phyloP scores from a whole-genome alignment of 2,797 vertebrate genomes.

The Menidia menidia region DNA sequence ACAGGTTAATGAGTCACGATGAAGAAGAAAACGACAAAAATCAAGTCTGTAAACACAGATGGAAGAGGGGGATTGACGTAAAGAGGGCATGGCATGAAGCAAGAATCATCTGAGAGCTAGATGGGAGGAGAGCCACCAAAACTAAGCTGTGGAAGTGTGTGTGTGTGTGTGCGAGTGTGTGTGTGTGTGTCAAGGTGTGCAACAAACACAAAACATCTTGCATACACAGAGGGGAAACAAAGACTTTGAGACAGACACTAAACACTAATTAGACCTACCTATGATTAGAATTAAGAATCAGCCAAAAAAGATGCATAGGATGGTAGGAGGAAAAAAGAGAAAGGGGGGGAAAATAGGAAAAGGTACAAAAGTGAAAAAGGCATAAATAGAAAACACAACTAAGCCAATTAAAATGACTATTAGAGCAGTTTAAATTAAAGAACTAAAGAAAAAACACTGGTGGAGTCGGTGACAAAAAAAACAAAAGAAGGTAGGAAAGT shows the following conservation, averaged over 20 bases:
- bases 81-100: slow-evolving; percentile 72
- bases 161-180: slow-evolving; percentile 35
- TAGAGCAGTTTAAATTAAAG: slow-evolving; percentile 41
- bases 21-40: slow-evolving; percentile 24
- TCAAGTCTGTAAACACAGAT: slow-evolving; percentile 46
- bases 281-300: slow-evolving; percentile 77
- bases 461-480: slow-evolving; percentile 64
- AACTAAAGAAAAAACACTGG: slow-evolving; percentile 63
- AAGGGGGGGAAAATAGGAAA: slow-evolving; percentile 59
- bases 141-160: slow-evolving; percentile 39
- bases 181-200: slow-evolving; percentile 49
- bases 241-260: slow-evolving; percentile 78
- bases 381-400: slow-evolving; percentile 72
- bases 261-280: slow-evolving; percentile 84
- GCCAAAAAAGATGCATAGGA: slow-evolving; percentile 80
- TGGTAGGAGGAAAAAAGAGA: slow-evolving; percentile 71
- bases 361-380: slow-evolving; percentile 75
- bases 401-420: slow-evolving; percentile 67
- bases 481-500: slow-evolving; percentile 74
- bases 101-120: slow-evolving; percentile 68
- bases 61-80: slow-evolving; percentile 50
- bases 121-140: slow-evolving; percentile 57
- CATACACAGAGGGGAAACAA: slow-evolving; percentile 68
- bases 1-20: slow-evolving; percentile 59
- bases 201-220: slow-evolving; percentile 65